These are phyloP conservation scores for Agriopis leucophaearia DNA, from an alignment of 2,888 invertebrate genomes.

Conservation along the genomic window DNA sequence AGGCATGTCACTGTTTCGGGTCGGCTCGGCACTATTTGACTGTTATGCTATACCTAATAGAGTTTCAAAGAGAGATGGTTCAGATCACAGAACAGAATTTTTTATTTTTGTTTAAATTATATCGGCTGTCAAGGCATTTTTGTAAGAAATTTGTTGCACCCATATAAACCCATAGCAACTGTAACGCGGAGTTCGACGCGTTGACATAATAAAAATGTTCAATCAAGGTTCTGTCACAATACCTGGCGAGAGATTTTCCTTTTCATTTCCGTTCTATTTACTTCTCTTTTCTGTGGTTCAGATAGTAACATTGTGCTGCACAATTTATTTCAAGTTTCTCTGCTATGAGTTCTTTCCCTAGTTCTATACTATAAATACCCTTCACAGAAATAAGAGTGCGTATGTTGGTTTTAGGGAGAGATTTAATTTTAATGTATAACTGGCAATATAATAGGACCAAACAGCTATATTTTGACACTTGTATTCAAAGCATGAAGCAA, in stretches of 20 bases:
- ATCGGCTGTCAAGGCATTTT: too few relatives aligned
- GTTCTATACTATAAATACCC: too few relatives aligned
- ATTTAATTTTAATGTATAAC: neutral
- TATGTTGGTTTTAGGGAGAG: neutral
- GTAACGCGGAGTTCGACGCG: too few relatives aligned
- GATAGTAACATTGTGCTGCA: neutral
- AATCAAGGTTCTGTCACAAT: too few relatives aligned
- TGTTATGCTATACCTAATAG: slow-evolving; percentile 4
- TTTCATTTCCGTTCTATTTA: too few relatives aligned
- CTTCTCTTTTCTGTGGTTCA: too few relatives aligned
- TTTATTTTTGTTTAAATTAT: too few relatives aligned
- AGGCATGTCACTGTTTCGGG: slow-evolving; percentile 65
- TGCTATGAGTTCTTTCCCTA: neutral
- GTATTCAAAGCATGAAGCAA: slow-evolving; percentile 4
- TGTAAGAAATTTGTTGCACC: too few relatives aligned
- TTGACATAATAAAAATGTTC: too few relatives aligned
- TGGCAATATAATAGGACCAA: slow-evolving; percentile 7
- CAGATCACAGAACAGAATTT: too few relatives aligned
- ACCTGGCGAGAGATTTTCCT: too few relatives aligned
- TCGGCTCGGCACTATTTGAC: slow-evolving; percentile 58
- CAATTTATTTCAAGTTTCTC: neutral
- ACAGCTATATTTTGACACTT: slow-evolving; percentile 9
- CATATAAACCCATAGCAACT: too few relatives aligned
- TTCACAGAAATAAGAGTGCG: neutral
- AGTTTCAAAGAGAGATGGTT: neutral